phyloP scores from a whole-genome alignment of 2,797 vertebrate species.

The Helicolenus hilgendorfi region DNA sequence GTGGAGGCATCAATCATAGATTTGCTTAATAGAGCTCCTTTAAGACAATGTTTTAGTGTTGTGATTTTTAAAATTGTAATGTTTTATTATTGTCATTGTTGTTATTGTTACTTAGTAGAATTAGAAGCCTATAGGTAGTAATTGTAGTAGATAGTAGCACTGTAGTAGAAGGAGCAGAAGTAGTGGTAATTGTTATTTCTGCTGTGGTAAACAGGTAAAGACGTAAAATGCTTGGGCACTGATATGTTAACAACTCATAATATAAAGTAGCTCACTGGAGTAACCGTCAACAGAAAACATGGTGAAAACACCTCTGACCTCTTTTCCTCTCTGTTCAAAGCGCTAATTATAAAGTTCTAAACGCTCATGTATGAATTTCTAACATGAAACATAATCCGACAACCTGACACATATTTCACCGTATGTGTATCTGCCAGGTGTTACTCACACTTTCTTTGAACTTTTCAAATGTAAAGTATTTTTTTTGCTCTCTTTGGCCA shows the following conservation, averaged over 20 bases:
- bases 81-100: neutral
- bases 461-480: neutral
- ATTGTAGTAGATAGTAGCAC: neutral
- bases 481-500: neutral
- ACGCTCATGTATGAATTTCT: neutral
- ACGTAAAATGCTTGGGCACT: too few relatives aligned
- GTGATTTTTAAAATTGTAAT: neutral
- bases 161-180: neutral
- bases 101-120: neutral
- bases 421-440: too few relatives aligned
- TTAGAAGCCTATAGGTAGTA: neutral
- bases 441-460: too few relatives aligned
- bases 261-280: neutral
- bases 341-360: neutral
- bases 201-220: neutral
- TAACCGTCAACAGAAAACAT: neutral
- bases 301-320: neutral
- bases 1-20: too few relatives aligned
- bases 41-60: neutral
- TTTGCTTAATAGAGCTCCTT: too few relatives aligned
- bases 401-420: neutral
- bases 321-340: neutral
- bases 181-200: neutral
- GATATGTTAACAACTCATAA: neutral
- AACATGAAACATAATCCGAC: neutral